A percentile compares a stretch with the other conserved stretches of the same genome.
Conservation (phyloP, 2,888 invertebrate species). For the Sesamia inferens region DNA sequence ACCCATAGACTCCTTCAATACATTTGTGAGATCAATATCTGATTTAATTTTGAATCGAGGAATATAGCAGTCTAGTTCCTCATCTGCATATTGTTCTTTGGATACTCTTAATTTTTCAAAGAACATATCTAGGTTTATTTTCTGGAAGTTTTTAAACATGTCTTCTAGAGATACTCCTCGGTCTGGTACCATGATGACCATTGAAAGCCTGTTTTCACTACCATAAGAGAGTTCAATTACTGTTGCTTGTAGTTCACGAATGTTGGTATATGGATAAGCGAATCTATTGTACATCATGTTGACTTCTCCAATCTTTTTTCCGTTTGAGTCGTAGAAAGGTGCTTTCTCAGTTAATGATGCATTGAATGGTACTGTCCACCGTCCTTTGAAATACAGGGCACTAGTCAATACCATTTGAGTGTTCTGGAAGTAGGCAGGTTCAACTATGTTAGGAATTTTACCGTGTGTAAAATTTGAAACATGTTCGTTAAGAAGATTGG, state of each 20-base stretch:
- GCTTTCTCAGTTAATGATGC: conserved; percentile 84
- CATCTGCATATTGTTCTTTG: conserved; percentile 88
- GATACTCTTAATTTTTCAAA: conserved; percentile 87
- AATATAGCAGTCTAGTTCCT: conserved; percentile 91
- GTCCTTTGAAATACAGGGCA: conserved; percentile 93
- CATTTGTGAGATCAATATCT: conserved; percentile 88
- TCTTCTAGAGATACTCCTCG: conserved; percentile 86
- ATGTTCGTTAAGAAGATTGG: conserved; percentile 72
- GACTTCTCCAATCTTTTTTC: conserved; percentile 88
- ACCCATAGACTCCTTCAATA: conserved; percentile 81
- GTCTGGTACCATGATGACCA: conserved; percentile 92
- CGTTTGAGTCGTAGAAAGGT: conserved; percentile 90
- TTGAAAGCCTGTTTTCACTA: conserved; percentile 87
- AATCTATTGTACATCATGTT: conserved; percentile 93
- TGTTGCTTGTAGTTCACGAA: conserved; percentile 89
- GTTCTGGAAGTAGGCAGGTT: conserved; percentile 81
- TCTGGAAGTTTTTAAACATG: conserved; percentile 88
- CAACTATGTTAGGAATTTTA: conserved; percentile 76
- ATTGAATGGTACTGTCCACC: conserved; percentile 92
- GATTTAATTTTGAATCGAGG: conserved; percentile 91
- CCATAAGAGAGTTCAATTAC: conserved; percentile 93
- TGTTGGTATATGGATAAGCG: conserved; percentile 90
- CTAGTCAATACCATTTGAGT: conserved; percentile 91
- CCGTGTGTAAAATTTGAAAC: conserved; percentile 79
- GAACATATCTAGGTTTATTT: conserved; percentile 84